Evolutionary conservation across 2,113 vertebrate genomes (phyloP), one percentile per base, ranked within the genome.

Genomic region (Eolophus roseicapilla): DNA sequence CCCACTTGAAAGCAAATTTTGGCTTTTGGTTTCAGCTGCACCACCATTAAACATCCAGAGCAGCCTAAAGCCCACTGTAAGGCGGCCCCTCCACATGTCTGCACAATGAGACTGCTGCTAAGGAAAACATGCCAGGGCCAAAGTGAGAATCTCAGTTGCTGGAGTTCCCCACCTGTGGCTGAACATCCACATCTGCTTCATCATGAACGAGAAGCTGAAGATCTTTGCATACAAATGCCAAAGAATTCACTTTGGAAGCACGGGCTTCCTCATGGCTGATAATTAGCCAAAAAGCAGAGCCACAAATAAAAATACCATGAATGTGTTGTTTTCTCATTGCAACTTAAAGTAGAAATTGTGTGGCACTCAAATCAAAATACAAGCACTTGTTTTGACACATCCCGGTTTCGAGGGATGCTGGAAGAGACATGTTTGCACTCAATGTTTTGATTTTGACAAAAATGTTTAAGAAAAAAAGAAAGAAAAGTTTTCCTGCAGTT

Each of bases 371-470:
- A 86, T 92, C 69, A 88, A 96, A 96, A 88, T 60, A 94, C 83
- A 63, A 90, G 86, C 86, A 47, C 86, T 88, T 95, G 92, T 97
- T 96, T 94, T 96, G 95, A 96, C 92, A 96, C 67, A 81, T 88
- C 88, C 77, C 90, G 64, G 90, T 84, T 88, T 67, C 28, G 92
- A 90, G 90, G 21, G 44, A 71, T 84, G 95, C 86, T 92, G 77
- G 49, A 84, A 82, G 77, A 94, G 75, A 94, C 44, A 47, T 79
- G 93, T 94, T 97, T 94, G 90, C 71, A 73, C 50, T 87, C 95
- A 95, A 87, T 96, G 87, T 95, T 96, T 96, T 94, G 93, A 79
- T 95, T 97, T 90, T 80, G 87, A 94, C 44, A 74, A 92, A 95
- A 95, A 52, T 79, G 81, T 81, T 92, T 8, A 6, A 41, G 75